phyloP scores from a whole-genome alignment of 2,888 invertebrate species.

The Platycheirus albimanus region DNA sequence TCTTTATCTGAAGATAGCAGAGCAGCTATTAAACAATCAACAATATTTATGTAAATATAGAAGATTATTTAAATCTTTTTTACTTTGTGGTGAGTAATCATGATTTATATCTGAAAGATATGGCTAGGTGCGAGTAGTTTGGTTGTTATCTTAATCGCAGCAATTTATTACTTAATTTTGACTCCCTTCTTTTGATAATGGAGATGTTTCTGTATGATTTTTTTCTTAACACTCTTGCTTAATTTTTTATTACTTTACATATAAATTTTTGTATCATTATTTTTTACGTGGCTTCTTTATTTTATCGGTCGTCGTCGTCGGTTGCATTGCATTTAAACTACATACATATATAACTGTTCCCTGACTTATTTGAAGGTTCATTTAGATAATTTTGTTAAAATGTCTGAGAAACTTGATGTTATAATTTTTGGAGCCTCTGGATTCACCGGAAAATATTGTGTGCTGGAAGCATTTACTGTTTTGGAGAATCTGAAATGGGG shows the following conservation, averaged over 20 bases:
- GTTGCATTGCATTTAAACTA: slow-evolving; percentile 49
- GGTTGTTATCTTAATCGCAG: slow-evolving; percentile 25
- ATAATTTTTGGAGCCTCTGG: slow-evolving; percentile 97
- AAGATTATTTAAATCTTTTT: not conserved
- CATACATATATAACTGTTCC: slow-evolving; percentile 53
- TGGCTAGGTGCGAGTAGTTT: slow-evolving; percentile 29
- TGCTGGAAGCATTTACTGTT: slow-evolving; percentile 85
- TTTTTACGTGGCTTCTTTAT: slow-evolving; percentile 45
- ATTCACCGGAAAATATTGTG: slow-evolving; percentile 93
- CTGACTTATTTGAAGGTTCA: slow-evolving; percentile 72
- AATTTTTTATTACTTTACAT: slow-evolving; percentile 14
- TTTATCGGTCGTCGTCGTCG: not conserved
- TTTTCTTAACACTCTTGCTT: slow-evolving; percentile 28
- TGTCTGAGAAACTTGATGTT: slow-evolving; percentile 86
- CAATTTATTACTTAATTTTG: slow-evolving; percentile 29
- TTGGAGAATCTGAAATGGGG: slow-evolving; percentile 90
- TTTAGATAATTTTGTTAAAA: slow-evolving; percentile 81
- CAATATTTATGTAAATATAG: slow-evolving; percentile 2
- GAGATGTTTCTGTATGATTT: not conserved
- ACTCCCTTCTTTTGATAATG: slow-evolving; percentile 3
- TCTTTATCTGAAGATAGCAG: no score
- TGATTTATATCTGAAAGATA: slow-evolving; percentile 5
- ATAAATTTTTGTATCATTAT: no score
- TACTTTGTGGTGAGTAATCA: slow-evolving; percentile 29
- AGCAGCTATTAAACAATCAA: not conserved